phyloP scores from a whole-genome alignment of 2,797 vertebrate genomes.

The Sebastes ruberrimus region DNA sequence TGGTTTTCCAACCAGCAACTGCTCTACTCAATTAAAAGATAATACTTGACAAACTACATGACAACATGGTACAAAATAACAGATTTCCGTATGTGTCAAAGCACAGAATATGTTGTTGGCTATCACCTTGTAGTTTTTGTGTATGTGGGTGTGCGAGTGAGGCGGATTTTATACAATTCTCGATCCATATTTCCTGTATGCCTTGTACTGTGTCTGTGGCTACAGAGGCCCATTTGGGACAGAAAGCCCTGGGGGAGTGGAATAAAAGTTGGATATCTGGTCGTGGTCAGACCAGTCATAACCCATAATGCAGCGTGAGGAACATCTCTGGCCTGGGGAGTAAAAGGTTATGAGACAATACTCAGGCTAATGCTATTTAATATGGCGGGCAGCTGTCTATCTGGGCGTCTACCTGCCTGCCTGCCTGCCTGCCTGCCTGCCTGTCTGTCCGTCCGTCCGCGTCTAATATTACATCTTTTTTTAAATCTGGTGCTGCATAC shows the following conservation, averaged over 20 bases:
- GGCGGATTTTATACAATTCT: neutral
- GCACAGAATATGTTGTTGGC: constrained; percentile 6
- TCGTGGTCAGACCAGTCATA: constrained; percentile 43
- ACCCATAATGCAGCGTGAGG: constrained; percentile 47
- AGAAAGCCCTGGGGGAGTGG: constrained; percentile 19
- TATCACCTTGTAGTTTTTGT: neutral
- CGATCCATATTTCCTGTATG: constrained; percentile 21
- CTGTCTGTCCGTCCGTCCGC: neutral
- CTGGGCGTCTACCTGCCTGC: constrained; percentile 44
- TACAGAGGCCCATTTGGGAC: constrained; percentile 24
- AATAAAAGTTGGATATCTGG: constrained; percentile 57
- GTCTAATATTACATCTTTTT: constrained; percentile 48
- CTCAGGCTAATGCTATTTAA: constrained; percentile 53
- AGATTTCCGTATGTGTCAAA: neutral
- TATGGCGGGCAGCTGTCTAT: constrained; percentile 52
- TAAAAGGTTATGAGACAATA: constrained; percentile 58
- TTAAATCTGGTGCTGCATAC: constrained; percentile 50
- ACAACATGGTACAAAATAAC: neutral
- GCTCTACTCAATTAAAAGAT: constrained; percentile 5
- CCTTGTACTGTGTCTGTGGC: constrained; percentile 10
- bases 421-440: constrained; percentile 41
- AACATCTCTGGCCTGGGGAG: constrained; percentile 59
- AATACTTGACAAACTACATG: neutral
- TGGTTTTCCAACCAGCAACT: constrained; percentile 2
- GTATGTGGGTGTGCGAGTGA: neutral